Evolutionary conservation across 2,888 invertebrate genomes (phyloP).

Genomic region (Rhabditophanes sp.): DNA sequence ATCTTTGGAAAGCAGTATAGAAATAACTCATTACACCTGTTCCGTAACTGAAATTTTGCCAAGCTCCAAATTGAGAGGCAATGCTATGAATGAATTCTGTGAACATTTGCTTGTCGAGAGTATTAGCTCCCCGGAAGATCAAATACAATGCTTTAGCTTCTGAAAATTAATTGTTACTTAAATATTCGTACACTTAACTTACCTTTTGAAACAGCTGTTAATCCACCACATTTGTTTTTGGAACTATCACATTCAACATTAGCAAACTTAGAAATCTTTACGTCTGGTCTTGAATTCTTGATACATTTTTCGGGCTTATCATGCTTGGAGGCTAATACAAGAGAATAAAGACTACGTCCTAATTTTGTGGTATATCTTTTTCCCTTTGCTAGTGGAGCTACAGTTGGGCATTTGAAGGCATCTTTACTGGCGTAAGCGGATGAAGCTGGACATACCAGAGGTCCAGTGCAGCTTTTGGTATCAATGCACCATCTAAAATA

Average conservation of each 20-base stretch:
- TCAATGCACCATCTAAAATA: slow-evolving; percentile 33
- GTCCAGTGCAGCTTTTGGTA: slow-evolving; percentile 31
- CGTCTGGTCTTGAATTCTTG: slow-evolving; percentile 33
- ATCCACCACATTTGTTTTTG: slow-evolving; percentile 28
- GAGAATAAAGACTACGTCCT: slow-evolving; percentile 35
- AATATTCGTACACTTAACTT: no score
- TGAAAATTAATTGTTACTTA: no score
- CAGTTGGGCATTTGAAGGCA: slow-evolving; percentile 37
- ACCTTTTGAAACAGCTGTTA: slow-evolving; percentile 36
- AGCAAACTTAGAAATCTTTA: no score
- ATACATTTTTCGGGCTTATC: slow-evolving; percentile 30
- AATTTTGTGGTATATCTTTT: slow-evolving; percentile 38
- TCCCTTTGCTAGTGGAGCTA: slow-evolving; percentile 24
- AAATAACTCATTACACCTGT: slow-evolving; percentile 43
- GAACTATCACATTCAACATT: slow-evolving; percentile 35
- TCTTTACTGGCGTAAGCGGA: slow-evolving; percentile 37
- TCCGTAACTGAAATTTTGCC: slow-evolving; percentile 40
- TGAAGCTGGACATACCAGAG: slow-evolving; percentile 35
- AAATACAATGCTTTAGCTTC: slow-evolving; percentile 27
- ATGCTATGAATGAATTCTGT: slow-evolving; percentile 36
- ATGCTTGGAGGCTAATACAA: slow-evolving; percentile 25
- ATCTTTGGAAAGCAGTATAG: slow-evolving; percentile 29
- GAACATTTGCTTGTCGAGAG: slow-evolving; percentile 34
- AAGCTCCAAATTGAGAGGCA: slow-evolving; percentile 40
- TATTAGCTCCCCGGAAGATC: slow-evolving; percentile 35